Percentiles rank a stretch among this genome's conserved stretches.
phyloP scores from a whole-genome alignment of 2,888 invertebrate species.

The Quadroppia sp. region DNA sequence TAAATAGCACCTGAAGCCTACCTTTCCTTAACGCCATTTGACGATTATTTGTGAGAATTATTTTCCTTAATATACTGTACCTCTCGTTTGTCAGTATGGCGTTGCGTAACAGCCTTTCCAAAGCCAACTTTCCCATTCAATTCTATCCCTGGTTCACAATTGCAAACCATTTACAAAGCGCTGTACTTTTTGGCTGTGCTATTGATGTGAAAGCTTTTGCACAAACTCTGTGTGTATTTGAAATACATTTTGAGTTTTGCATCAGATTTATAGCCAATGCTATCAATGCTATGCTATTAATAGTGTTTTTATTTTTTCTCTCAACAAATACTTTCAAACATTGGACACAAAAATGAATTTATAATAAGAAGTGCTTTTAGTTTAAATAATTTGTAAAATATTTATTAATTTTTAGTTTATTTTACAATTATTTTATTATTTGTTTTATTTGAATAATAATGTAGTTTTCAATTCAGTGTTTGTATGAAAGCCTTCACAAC shows the following conservation, averaged over 20 bases:
- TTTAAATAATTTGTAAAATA: background rate
- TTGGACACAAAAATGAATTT: background rate
- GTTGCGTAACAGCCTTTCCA: too few species aligned
- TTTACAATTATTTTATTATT: background rate
- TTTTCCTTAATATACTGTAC: too few species aligned
- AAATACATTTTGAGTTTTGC: background rate
- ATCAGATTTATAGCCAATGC: background rate
- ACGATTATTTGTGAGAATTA: too few species aligned
- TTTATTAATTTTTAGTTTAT: background rate
- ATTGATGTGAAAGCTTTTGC: background rate
- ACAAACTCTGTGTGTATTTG: background rate
- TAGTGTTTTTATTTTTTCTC: background rate
- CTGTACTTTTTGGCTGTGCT: background rate
- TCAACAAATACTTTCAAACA: background rate
- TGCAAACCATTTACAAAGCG: slow-evolving; percentile 6
- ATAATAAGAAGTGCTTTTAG: background rate
- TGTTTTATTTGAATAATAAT: background rate
- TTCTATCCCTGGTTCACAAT: too few species aligned
- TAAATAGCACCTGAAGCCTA: too few species aligned
- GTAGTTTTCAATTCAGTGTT: slow-evolving; percentile 1
- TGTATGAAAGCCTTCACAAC: background rate
- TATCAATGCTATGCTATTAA: background rate
- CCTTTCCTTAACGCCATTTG: too few species aligned
- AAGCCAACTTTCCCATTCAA: too few species aligned
- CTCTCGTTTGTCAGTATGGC: too few species aligned